Evolutionary conservation across 2,113 vertebrate genomes (phyloP).

Genomic region (Cepphus grylle): DNA sequence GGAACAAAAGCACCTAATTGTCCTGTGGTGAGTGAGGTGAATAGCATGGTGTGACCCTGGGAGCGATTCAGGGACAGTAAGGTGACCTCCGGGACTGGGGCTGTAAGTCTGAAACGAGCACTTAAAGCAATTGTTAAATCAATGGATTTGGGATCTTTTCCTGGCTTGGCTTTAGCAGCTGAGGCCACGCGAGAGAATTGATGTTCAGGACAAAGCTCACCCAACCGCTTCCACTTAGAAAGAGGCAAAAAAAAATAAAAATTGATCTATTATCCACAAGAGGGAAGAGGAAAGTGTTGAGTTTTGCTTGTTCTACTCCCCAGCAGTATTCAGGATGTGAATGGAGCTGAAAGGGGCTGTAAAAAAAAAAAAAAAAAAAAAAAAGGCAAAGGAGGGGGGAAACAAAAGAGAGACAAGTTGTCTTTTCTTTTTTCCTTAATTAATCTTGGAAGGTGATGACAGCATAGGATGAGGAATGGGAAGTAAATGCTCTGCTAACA

Average conservation of each 20-base stretch:
- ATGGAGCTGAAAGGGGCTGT: not conserved
- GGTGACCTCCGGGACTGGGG: not conserved
- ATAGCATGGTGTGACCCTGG: fast-evolving
- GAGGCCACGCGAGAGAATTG: not conserved
- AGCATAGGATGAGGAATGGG: constrained; percentile 66
- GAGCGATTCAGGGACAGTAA: not conserved
- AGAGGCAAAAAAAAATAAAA: not conserved
- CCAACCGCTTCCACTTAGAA: not conserved
- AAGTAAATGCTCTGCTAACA: constrained; percentile 72
- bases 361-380: not conserved
- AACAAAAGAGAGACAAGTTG: constrained; percentile 49
- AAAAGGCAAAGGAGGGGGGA: not conserved
- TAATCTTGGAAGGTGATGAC: constrained; percentile 68
- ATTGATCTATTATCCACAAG: not conserved
- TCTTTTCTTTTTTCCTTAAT: constrained; percentile 63
- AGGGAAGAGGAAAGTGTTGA: not conserved
- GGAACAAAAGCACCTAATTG: not conserved
- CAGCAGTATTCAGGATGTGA: not conserved
- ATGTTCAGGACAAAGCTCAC: not conserved
- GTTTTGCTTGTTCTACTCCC: constrained; percentile 10
- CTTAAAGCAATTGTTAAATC: not conserved
- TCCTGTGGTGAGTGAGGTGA: fast-evolving
- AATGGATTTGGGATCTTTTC: not conserved
- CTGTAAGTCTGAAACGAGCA: not conserved
- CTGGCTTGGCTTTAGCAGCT: not conserved